Conservation (phyloP, 1,140 invertebrate species). For the Saccostrea cuccullata region DNA sequence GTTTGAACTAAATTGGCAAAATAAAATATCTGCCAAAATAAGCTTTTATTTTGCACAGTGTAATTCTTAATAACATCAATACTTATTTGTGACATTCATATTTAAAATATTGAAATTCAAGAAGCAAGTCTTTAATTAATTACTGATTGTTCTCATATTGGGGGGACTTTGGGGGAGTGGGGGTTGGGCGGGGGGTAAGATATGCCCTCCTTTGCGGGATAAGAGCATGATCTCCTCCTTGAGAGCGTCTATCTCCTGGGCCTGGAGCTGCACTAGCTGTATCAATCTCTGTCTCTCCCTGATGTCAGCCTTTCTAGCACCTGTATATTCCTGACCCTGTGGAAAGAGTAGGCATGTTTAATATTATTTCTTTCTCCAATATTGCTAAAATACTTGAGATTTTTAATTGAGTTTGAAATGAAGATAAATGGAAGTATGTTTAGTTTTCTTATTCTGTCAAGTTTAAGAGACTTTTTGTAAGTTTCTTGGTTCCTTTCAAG, state of each 20-base stretch:
- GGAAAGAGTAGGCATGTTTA: too few species aligned
- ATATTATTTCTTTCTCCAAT: too few species aligned
- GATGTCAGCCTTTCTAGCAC: conserved; percentile 73
- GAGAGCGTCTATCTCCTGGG: conserved; percentile 78
- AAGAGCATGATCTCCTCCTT: conserved; percentile 78
- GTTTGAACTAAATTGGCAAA: too few species aligned
- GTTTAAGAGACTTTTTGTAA: too few species aligned
- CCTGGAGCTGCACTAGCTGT: conserved; percentile 77
- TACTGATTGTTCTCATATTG: conserved; percentile 64
- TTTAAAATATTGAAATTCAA: not conserved
- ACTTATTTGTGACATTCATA: not conserved
- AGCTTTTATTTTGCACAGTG: too few species aligned
- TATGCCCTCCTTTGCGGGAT: conserved; percentile 78
- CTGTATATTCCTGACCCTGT: conserved; percentile 76
- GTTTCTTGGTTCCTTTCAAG: not conserved
- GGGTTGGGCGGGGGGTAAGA: conserved; percentile 77
- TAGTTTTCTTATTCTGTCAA: too few species aligned
- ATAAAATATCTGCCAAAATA: too few species aligned
- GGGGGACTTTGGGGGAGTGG: conserved; percentile 71
- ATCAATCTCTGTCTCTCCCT: conserved; percentile 76
- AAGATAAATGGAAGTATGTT: too few species aligned
- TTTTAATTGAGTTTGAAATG: too few species aligned
- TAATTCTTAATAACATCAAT: not conserved
- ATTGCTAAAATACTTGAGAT: too few species aligned
- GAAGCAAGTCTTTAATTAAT: conserved; percentile 44